Evolutionary conservation across 2,888 invertebrate genomes (phyloP).

Genomic region (Oscheius sp.): DNA sequence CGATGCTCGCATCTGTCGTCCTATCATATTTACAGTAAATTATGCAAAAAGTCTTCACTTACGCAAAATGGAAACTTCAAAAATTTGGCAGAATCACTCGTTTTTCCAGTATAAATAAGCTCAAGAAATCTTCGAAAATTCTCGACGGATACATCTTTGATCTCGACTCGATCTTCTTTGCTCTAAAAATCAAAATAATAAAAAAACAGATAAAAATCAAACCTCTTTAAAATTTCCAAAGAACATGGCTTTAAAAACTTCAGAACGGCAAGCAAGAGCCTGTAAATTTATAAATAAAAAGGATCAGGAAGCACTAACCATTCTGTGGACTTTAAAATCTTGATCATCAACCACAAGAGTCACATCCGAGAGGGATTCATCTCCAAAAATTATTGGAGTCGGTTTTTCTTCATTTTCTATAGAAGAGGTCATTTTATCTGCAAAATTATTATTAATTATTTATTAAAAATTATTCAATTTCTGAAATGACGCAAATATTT

Average conservation of each 20-base stretch:
- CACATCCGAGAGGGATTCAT: background rate
- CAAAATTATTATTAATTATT: no score
- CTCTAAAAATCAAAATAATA: background rate
- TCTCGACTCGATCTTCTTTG: background rate
- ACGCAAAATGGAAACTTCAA: background rate
- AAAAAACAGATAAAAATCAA: background rate
- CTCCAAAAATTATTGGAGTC: background rate
- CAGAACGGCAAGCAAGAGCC: background rate
- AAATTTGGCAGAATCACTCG: background rate
- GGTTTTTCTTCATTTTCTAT: no score
- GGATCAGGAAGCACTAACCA: background rate
- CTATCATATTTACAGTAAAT: no score
- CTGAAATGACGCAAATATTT: no score
- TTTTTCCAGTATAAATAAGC: background rate
- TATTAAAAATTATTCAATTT: no score
- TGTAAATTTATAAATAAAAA: background rate
- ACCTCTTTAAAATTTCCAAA: slow-evolving; percentile 6
- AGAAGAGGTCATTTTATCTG: no score
- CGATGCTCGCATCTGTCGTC: no score
- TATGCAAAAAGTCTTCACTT: no score
- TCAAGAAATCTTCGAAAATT: background rate
- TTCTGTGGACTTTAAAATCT: background rate
- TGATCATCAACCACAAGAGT: background rate
- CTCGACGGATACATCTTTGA: background rate
- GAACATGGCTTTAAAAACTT: background rate